These are phyloP conservation scores for Trypoxylon attenuatum DNA, from an alignment of 2,888 invertebrate species.

Conservation along the genomic window DNA sequence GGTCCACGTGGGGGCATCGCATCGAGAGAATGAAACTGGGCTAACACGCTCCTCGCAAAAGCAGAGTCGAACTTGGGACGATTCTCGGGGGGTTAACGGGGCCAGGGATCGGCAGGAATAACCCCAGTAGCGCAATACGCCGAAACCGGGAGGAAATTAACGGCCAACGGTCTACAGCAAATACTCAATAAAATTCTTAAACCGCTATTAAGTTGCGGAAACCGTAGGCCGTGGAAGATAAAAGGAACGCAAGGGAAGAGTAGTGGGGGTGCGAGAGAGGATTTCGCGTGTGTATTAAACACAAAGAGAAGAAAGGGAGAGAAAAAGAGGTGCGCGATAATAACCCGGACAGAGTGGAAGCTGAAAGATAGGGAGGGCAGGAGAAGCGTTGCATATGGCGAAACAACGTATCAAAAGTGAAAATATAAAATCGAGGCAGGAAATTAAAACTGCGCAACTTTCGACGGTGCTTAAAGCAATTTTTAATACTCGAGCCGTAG, in stretches of 20 bases:
- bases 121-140: too few relatives aligned
- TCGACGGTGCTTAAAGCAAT: constrained; percentile 16
- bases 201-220: constrained; percentile 20
- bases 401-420: neutral
- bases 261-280: constrained; percentile 29
- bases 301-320: neutral
- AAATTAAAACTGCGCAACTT: constrained; percentile 22
- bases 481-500: constrained; percentile 17
- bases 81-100: neutral
- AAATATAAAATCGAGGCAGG: constrained; percentile 19
- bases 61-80: neutral
- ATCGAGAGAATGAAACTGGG: too few relatives aligned
- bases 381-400: constrained; percentile 12
- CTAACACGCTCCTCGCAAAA: too few relatives aligned
- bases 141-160: neutral
- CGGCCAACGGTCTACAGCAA: neutral
- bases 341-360: too few relatives aligned
- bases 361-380: constrained; percentile 13
- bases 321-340: constrained; percentile 38
- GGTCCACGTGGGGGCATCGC: too few relatives aligned
- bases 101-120: neutral
- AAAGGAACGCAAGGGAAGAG: constrained; percentile 19
- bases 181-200: constrained; percentile 27
- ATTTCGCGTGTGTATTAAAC: constrained; percentile 25
- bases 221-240: neutral